A percentile compares a stretch with the other conserved stretches of the same genome.
phyloP scores from a whole-genome alignment of 2,797 vertebrate species.

The Calcarius lapponicus region DNA sequence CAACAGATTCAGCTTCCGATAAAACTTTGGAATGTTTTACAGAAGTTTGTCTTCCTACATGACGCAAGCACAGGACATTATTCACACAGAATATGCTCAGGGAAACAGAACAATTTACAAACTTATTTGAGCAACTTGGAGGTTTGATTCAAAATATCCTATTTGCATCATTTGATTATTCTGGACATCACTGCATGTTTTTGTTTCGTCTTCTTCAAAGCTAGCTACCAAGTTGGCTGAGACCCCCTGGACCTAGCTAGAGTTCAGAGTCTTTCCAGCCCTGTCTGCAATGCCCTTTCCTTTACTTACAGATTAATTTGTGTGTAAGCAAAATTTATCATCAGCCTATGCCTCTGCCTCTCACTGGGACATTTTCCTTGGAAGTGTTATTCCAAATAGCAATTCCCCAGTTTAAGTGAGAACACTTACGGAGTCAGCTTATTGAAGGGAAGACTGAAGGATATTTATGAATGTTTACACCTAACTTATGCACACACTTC shows the following conservation, averaged over 20 bases:
- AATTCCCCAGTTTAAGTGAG: constrained; percentile 20
- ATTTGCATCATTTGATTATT: neutral
- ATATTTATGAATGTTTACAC: constrained; percentile 38
- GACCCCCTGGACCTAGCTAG: neutral
- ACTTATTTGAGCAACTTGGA: neutral
- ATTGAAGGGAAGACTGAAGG: neutral
- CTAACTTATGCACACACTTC: neutral
- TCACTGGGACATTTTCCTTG: constrained; percentile 12
- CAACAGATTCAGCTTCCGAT: neutral
- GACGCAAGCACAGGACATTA: neutral
- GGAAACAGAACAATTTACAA: neutral
- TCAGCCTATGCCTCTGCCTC: neutral
- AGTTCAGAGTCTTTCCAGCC: constrained; percentile 4
- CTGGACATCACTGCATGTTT: fast-evolving
- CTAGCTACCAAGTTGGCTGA: neutral
- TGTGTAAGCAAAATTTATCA: constrained; percentile 13
- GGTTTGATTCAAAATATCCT: neutral
- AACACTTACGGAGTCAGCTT: neutral
- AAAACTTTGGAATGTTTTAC: constrained; percentile 30
- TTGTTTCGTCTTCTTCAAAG: neutral
- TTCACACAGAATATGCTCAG: neutral
- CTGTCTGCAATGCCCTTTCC: neutral
- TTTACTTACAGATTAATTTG: neutral
- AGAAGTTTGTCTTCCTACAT: neutral
- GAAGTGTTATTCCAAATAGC: constrained; percentile 38